Evolutionary conservation across 2,113 vertebrate genomes (phyloP).

Genomic region (Hydropotes inermis): DNA sequence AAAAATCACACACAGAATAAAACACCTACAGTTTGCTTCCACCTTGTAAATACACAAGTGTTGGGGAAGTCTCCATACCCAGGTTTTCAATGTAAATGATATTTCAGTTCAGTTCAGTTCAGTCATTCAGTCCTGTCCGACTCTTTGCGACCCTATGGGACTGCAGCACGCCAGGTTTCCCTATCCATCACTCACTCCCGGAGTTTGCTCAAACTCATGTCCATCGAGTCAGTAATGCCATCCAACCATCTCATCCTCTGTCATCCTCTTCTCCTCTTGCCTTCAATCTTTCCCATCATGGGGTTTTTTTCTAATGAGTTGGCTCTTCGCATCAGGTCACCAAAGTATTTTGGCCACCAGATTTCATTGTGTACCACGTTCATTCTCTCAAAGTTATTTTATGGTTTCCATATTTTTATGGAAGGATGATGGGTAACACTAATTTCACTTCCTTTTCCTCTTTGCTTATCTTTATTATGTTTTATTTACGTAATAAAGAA

Average conservation of each 20-base stretch:
- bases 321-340: not conserved
- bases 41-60: not conserved
- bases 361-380: not conserved
- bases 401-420: not conserved
- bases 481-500: not conserved
- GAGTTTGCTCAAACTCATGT: not conserved
- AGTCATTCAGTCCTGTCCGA: not conserved
- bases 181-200: not conserved
- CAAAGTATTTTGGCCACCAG: not conserved
- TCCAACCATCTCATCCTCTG: not conserved
- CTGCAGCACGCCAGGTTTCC: not conserved
- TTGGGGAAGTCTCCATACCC: not conserved
- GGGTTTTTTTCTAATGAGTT: not conserved
- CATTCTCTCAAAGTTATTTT: not conserved
- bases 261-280: not conserved
- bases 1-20: not conserved
- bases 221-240: not conserved
- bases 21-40: not conserved
- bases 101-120: not conserved
- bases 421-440: not conserved
- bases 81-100: not conserved
- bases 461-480: not conserved
- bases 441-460: constrained; percentile 5
- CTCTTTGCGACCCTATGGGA: not conserved
- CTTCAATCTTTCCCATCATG: not conserved